phyloP scores from a whole-genome alignment of 2,888 invertebrate species.

The Eupithecia vulgata region DNA sequence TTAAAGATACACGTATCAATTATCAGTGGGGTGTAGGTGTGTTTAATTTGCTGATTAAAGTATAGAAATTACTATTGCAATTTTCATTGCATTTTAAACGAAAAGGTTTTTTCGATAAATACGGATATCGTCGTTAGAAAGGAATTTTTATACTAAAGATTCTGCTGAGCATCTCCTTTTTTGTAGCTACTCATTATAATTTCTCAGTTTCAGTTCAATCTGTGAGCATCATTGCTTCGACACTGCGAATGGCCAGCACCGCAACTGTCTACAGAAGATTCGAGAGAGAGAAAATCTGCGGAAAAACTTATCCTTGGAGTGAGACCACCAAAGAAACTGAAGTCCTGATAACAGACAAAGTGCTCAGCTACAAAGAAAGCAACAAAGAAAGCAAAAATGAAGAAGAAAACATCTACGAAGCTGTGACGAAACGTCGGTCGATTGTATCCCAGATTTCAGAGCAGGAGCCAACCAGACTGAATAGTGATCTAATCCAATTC shows the following conservation, averaged over 20 bases:
- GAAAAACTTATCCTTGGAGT: constrained; percentile 90
- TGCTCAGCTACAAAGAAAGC: constrained; percentile 39
- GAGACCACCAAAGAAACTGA: constrained; percentile 58
- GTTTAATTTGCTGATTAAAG: not conserved
- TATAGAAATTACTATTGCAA: not conserved
- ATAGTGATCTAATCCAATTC: constrained; percentile 74
- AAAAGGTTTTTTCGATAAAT: not conserved
- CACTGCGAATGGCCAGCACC: constrained; percentile 87
- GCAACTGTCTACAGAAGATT: constrained; percentile 90
- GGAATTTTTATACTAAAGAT: not conserved
- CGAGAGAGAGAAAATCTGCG: constrained; percentile 89
- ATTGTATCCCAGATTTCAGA: constrained; percentile 47
- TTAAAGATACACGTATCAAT: constrained; percentile 29
- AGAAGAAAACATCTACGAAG: constrained; percentile 60
- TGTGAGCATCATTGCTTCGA: constrained; percentile 86
- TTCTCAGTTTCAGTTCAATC: constrained; percentile 86
- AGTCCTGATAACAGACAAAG: constrained; percentile 45
- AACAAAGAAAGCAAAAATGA: constrained; percentile 30
- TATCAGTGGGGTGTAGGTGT: not conserved
- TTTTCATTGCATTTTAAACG: not conserved
- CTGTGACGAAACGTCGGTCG: constrained; percentile 57
- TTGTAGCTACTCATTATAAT: not conserved
- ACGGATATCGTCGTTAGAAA: not conserved
- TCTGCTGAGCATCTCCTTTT: not conserved
- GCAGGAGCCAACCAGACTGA: constrained; percentile 45